A percentile compares a stretch with the other conserved stretches of the same genome.
Evolutionary conservation across 2,888 invertebrate genomes (phyloP).

Genomic region (Andrena camellia): DNA sequence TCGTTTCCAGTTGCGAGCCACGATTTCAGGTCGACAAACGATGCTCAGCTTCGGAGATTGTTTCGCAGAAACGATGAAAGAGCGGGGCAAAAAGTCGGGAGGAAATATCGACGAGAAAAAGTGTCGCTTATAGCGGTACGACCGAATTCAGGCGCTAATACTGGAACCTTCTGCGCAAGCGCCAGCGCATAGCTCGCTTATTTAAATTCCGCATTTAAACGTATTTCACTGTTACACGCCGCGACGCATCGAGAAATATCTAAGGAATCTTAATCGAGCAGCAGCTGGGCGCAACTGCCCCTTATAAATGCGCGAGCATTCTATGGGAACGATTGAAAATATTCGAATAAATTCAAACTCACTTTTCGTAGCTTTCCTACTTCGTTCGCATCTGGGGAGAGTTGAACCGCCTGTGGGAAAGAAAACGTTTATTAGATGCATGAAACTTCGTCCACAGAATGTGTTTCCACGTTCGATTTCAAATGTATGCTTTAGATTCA

Average conservation of each 20-base stretch:
- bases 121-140: conserved; percentile 6
- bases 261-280: background rate
- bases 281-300: background rate
- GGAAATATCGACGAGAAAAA: conserved; percentile 28
- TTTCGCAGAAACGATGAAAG: conserved; percentile 34
- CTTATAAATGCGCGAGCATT: background rate
- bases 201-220: conserved; percentile 1
- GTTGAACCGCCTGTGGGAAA: conserved; percentile 65
- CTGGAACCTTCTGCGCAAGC: conserved; percentile 10
- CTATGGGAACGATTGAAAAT: background rate
- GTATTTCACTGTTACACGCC: background rate
- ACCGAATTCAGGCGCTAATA: conserved; percentile 15
- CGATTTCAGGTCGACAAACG: conserved; percentile 17
- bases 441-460: background rate
- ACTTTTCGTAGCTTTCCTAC: conserved; percentile 80
- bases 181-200: background rate
- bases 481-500: too few species aligned
- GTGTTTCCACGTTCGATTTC: too few species aligned
- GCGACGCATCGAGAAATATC: background rate
- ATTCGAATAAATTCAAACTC: conserved; percentile 51
- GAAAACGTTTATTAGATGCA: background rate
- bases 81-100: background rate
- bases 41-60: conserved; percentile 15
- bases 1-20: conserved; percentile 13
- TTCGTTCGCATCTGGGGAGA: conserved; percentile 68